Percentiles rank a stretch among this genome's conserved stretches.
phyloP scores from a whole-genome alignment of 2,888 invertebrate species.

The Fissipunctia ypsillon region DNA sequence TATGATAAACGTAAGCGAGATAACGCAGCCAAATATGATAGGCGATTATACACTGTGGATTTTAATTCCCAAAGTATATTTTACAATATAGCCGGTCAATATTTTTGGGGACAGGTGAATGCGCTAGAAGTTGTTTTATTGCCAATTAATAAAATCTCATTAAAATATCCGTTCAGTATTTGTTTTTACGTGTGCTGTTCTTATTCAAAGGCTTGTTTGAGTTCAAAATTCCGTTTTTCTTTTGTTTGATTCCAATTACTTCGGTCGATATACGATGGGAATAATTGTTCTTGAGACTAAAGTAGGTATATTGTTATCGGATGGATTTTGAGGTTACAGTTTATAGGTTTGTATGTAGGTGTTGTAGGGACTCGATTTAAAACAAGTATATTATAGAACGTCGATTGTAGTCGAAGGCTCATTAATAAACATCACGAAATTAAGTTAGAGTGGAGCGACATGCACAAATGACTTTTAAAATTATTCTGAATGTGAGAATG shows the following conservation, averaged over 20 bases:
- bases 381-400: conserved; percentile 18
- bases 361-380: conserved; percentile 3
- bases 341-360: conserved; percentile 5
- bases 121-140: conserved; percentile 43
- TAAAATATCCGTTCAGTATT: conserved; percentile 31
- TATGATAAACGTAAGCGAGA: conserved; percentile 76
- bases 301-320: conserved; percentile 24
- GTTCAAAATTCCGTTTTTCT: conserved; percentile 18
- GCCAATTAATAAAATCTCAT: conserved; percentile 34
- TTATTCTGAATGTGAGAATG: conserved; percentile 4
- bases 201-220: conserved; percentile 28
- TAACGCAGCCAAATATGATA: conserved; percentile 42
- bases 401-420: conserved; percentile 14
- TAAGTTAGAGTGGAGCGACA: conserved; percentile 23
- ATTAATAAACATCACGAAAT: conserved; percentile 37
- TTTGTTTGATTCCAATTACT: conserved; percentile 33
- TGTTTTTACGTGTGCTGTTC: conserved; percentile 8
- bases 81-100: conserved; percentile 50
- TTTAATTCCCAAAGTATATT: background rate
- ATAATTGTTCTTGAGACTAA: conserved; percentile 27
- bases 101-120: conserved; percentile 59
- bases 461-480: conserved; percentile 29
- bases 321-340: conserved; percentile 21
- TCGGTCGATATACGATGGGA: conserved; percentile 6
- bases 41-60: background rate